A percentile compares a stretch with the other conserved stretches of the same genome.
phyloP scores from a whole-genome alignment of 2,888 invertebrate species.

The Melanostoma scalare region DNA sequence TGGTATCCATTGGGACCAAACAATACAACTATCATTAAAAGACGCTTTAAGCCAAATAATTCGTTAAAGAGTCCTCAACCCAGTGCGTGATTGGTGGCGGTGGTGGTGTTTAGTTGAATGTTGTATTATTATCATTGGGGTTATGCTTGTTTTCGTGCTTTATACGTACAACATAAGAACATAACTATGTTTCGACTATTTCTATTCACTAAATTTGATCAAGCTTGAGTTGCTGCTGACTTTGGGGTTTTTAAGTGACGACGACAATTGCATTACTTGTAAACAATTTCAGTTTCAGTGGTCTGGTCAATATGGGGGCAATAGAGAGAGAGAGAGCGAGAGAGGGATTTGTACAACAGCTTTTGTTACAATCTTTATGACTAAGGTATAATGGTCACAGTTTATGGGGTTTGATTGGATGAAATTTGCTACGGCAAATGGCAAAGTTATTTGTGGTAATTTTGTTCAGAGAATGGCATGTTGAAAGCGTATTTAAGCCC shows the following conservation, averaged over 20 bases:
- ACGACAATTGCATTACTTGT: slow-evolving; percentile 68
- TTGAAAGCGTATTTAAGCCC: slow-evolving; percentile 27
- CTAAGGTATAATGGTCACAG: slow-evolving; percentile 52
- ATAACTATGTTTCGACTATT: too few relatives aligned
- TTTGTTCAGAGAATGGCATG: background rate
- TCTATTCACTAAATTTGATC: background rate
- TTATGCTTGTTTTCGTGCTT: background rate
- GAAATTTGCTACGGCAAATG: slow-evolving; percentile 55
- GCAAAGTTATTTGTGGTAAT: slow-evolving; percentile 26
- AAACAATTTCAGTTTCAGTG: slow-evolving; percentile 58
- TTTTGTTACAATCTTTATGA: slow-evolving; percentile 54
- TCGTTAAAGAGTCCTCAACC: slow-evolving; percentile 48
- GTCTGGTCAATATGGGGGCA: slow-evolving; percentile 33
- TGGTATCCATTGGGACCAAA: slow-evolving; percentile 18
- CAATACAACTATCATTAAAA: slow-evolving; percentile 62
- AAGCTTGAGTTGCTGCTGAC: slow-evolving; percentile 36
- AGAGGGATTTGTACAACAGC: background rate
- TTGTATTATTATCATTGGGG: slow-evolving; percentile 10
- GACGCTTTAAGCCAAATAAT: slow-evolving; percentile 65
- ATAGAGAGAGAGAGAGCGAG: background rate
- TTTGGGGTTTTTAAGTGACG: slow-evolving; percentile 55
- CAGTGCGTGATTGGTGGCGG: background rate
- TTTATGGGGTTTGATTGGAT: slow-evolving; percentile 67
- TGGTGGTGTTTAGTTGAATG: background rate
- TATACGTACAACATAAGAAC: too few relatives aligned